Evolutionary conservation across 2,797 vertebrate species (phyloP).

Genomic region (Acridotheres tristis): DNA sequence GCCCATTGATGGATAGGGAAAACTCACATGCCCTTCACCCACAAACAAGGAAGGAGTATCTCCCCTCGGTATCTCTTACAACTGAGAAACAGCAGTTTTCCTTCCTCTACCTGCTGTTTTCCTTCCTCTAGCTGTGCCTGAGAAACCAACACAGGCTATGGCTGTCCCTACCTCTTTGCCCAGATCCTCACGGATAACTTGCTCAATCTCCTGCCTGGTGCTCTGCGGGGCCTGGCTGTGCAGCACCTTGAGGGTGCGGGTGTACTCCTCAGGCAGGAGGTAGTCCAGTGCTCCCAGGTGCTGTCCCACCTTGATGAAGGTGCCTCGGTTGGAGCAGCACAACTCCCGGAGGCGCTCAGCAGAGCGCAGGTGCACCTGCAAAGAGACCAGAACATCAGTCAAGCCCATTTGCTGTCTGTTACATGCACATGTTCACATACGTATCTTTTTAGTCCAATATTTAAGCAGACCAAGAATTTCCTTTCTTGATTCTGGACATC

Average conservation of each 20-base stretch:
- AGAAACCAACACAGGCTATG: background rate
- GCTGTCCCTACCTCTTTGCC: slow-evolving; percentile 85
- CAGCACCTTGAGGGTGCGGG: slow-evolving; percentile 90
- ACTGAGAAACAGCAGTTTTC: background rate
- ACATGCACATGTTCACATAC: accelerated
- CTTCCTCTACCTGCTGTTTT: background rate
- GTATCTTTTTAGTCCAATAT: background rate
- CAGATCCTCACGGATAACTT: slow-evolving; percentile 93
- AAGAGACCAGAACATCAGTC: background rate
- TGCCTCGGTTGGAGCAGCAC: slow-evolving; percentile 94
- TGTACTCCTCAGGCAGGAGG: slow-evolving; percentile 94
- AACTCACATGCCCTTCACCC: background rate
- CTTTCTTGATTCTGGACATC: background rate
- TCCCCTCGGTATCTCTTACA: background rate
- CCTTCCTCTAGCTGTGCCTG: background rate
- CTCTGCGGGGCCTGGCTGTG: slow-evolving; percentile 93
- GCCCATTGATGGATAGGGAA: background rate
- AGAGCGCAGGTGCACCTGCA: slow-evolving; percentile 89
- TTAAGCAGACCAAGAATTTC: background rate
- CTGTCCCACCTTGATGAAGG: slow-evolving; percentile 98
- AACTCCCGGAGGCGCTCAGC: slow-evolving; percentile 89
- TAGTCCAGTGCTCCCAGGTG: slow-evolving; percentile 95
- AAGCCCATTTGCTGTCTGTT: background rate
- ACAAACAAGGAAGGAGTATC: background rate
- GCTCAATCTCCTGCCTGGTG: slow-evolving; percentile 86